Base-by-base conservation (phyloP, 2,797 vertebrate genomes). In the Clarias pachynema region DNA sequence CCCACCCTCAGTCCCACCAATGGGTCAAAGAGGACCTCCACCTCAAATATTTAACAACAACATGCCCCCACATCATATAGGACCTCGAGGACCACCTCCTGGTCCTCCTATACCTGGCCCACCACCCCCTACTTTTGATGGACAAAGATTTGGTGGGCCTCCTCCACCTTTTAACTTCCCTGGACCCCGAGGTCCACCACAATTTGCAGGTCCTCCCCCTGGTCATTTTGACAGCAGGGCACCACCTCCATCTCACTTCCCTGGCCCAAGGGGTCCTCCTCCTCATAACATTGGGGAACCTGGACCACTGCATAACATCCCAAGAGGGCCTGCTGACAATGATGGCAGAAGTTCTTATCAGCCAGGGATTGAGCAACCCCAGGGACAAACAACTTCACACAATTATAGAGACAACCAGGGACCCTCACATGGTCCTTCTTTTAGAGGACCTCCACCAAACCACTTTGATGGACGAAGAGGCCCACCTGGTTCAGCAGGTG, bases 141-240 rank as follows among this genome's bases (percentile, higher is more conserved):
- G 95, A 75, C 96, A 96, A 82, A 94, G 97, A 89, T 97, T 97
- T 78, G 91, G 93, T 79, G 93, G 92, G 37, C 97, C 95, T 0
- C 97, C 96, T 62, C 96, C 94, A 73, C 96, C 97, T 88, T 96
- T 97, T 86, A 96, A 94, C 87, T 98, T 97, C 88, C 92, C 97
- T 86, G 91, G 94, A 89, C 96, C 95, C 62, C 96, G 97, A 75
- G 97, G 95, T 60, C 97, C 96, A 34, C 94, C 93, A 85, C 96
- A 95, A 29, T 96, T 96, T 73, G n/a, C 93, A 0, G 91, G 91
- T 29, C 95, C 88, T 18, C 94, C 93, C 86, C 95, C 87, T 59
- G 87, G 87, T 85, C 95, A 92, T 85, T 96, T 95, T 93, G 97
- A 97, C 24, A 94, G 90, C 24, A 95, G 96, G 88, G 95, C 96